Base-by-base conservation (phyloP, 2,113 vertebrate species). In the Nipponia nippon region DNA sequence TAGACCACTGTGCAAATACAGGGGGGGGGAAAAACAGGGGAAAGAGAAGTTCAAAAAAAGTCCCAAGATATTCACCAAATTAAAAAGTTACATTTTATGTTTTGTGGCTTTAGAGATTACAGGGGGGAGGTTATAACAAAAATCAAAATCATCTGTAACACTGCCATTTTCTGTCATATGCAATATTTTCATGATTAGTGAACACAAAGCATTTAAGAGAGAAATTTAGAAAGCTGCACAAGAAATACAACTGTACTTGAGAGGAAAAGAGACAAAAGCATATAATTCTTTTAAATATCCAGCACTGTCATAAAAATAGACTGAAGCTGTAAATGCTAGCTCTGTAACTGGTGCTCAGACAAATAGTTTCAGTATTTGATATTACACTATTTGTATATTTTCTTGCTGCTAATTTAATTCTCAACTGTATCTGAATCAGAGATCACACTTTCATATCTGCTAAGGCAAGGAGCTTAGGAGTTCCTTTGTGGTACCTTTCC, bases 101-200 rank as follows among this genome's bases (percentile, higher is more conserved):
- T 79, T 69, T 69, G n/a, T 79, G 32, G 26, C 14, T 95, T 91
- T 80, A 81, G 21, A 93, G 38, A 92, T 88, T 66, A 90, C 3
- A 46, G 50, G 18, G 16, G 13, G 30, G 36, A 29, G 27, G 13
- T 62, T 63, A 50, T 10, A 86, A 77, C 7, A 77, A 93, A 96
- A 97, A 87, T 55, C 34, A 81, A 87, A 94, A 86, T 81, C 40
- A 92, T 72, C 46, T 92, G 56, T 30, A 83, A 66, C 90, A 62
- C 11, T 2, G 3, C 38, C 21, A 22, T 78, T 84, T 94, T 80
- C 67, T 90, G 79, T 75, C 55, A 81, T 13, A 59, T 22, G 22
- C 47, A 70, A 38, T 72, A 94, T 84, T 89, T 89, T 62, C 27
- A 58, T 47, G 17, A 76, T 53, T 77, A 77, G 36, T 21, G 42